A percentile compares a stretch with the other conserved stretches of the same genome.
Conservation (phyloP, 1,140 invertebrate genomes). For the Zophobas morio region DNA sequence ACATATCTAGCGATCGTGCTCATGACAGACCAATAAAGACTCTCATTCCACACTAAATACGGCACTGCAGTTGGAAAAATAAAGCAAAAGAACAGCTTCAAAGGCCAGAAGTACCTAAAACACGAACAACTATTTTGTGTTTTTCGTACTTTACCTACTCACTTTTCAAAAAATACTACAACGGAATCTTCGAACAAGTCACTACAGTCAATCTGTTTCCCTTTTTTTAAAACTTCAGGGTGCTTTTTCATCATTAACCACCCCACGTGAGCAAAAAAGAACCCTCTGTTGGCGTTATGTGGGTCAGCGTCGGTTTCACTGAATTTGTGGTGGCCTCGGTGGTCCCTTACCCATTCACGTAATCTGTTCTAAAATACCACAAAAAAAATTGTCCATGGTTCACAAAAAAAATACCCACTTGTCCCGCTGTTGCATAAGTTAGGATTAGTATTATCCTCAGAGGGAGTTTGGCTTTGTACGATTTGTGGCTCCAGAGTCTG, state of each 20-base stretch:
- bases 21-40: slow-evolving; percentile 65
- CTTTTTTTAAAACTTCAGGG: slow-evolving; percentile 76
- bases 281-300: slow-evolving; percentile 86
- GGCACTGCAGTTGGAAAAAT: slow-evolving; percentile 73
- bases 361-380: slow-evolving; percentile 77
- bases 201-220: slow-evolving; percentile 74
- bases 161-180: slow-evolving; percentile 26
- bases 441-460: slow-evolving; percentile 78
- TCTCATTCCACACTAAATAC: slow-evolving; percentile 70
- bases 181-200: slow-evolving; percentile 70
- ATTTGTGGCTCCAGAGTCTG: slow-evolving; percentile 78
- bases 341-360: slow-evolving; percentile 86
- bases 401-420: slow-evolving; percentile 65
- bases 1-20: slow-evolving; percentile 77
- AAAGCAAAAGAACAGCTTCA: slow-evolving; percentile 84
- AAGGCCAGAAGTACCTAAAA: slow-evolving; percentile 79
- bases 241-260: slow-evolving; percentile 82
- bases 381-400: slow-evolving; percentile 2
- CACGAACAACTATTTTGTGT: not conserved
- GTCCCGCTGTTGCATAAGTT: slow-evolving; percentile 84
- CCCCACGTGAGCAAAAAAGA: slow-evolving; percentile 81
- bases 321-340: slow-evolving; percentile 93
- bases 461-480: slow-evolving; percentile 79
- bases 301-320: slow-evolving; percentile 73
- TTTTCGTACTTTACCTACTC: too few relatives aligned